Conservation (phyloP, 2,797 vertebrate species). For the Zalophus californianus region DNA sequence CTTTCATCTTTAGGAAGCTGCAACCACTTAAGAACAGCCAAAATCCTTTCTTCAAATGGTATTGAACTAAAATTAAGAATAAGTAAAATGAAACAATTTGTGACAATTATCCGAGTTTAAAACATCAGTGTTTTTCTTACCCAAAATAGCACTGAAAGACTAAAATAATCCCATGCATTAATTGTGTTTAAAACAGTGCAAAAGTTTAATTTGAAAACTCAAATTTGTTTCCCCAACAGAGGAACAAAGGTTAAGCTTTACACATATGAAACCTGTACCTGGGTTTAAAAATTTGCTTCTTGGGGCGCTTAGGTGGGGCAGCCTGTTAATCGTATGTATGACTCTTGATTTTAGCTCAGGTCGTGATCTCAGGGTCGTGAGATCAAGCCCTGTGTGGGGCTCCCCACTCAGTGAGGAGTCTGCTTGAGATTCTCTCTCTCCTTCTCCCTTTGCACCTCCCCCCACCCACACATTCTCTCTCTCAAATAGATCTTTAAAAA, state of each 20-base stretch:
- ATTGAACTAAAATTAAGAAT: slow-evolving; percentile 87
- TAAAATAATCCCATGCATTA: not conserved
- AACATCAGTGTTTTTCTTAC: not conserved
- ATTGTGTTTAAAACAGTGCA: not conserved
- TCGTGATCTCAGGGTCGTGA: not conserved
- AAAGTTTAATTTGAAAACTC: slow-evolving; percentile 18
- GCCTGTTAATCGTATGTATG: not conserved
- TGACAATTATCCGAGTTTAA: not conserved
- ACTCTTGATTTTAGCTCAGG: not conserved
- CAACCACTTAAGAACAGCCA: slow-evolving; percentile 92
- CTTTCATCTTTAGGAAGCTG: slow-evolving; percentile 91
- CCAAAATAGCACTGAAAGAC: not conserved
- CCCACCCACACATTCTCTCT: not conserved
- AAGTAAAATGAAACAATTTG: slow-evolving; percentile 49
- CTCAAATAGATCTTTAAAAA: not conserved
- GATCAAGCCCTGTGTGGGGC: not conserved
- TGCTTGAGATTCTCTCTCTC: not conserved
- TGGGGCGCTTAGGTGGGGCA: not conserved
- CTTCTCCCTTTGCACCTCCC: not conserved
- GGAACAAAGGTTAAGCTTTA: not conserved
- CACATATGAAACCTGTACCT: not conserved
- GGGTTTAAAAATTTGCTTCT: not conserved
- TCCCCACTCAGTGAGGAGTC: not conserved
- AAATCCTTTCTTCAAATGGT: slow-evolving; percentile 91
- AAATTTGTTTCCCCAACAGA: not conserved